Evolutionary conservation across 2,888 invertebrate species (phyloP).

Genomic region (Ferrisia virgata): DNA sequence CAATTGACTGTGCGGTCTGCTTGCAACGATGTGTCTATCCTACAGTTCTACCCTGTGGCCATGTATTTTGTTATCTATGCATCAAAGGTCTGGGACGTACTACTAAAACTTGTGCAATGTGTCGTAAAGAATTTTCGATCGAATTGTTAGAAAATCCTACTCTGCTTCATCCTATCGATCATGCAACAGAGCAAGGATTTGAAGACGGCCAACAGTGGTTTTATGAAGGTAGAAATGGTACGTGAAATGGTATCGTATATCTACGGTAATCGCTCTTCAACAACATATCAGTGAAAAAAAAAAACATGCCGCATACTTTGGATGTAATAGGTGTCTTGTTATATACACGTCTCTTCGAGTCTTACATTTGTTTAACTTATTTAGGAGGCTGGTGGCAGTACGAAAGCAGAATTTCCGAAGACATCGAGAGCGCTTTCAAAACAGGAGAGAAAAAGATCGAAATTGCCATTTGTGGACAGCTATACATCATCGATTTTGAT

Average conservation of each 20-base stretch:
- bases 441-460: conserved; percentile 71
- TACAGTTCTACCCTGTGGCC: conserved; percentile 89
- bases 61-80: conserved; percentile 92
- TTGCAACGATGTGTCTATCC: conserved; percentile 87
- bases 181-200: conserved; percentile 58
- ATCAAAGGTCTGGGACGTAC: conserved; percentile 88
- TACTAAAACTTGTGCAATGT: conserved; percentile 88
- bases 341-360: neutral
- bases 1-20: conserved; percentile 79
- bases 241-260: conserved; percentile 50
- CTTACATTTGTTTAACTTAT: neutral
- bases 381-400: conserved; percentile 95
- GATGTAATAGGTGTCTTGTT: neutral
- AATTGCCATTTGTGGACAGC: conserved; percentile 85
- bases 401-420: conserved; percentile 83
- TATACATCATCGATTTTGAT: conserved; percentile 86
- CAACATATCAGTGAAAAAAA: neutral
- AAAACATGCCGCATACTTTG: neutral
- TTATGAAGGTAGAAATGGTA: conserved; percentile 91
- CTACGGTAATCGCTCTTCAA: neutral
- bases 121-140: conserved; percentile 82
- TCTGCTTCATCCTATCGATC: conserved; percentile 59
- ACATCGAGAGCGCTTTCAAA: conserved; percentile 79
- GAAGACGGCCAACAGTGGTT: conserved; percentile 81
- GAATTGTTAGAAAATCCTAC: conserved; percentile 84